Conservation (phyloP, 2,113 vertebrate genomes). For the Myrmecobius fasciatus region DNA sequence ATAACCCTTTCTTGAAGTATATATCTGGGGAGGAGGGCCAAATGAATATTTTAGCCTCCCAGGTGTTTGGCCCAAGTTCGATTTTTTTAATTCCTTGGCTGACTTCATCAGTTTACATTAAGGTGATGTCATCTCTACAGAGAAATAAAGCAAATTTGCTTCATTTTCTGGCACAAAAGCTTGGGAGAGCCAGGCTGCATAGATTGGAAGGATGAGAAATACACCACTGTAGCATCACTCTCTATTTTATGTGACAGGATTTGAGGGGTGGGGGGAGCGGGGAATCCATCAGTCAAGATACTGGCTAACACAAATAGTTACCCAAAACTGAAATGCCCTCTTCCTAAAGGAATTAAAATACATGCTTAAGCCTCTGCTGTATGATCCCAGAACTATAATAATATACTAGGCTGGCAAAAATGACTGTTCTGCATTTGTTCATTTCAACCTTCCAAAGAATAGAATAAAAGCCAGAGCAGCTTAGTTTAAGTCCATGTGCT, state of each 20-base stretch:
- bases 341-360: conserved; percentile 31
- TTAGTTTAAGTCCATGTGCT: conserved; percentile 5
- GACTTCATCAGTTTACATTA: background rate
- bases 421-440: conserved; percentile 41
- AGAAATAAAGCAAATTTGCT: background rate
- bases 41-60: background rate
- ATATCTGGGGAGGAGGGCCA: conserved; percentile 20
- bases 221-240: background rate
- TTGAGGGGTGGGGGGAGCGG: too few species aligned
- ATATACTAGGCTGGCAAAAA: conserved; percentile 34
- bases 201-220: conserved; percentile 42
- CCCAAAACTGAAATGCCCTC: conserved; percentile 45
- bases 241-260: background rate
- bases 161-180: background rate
- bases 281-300: conserved; percentile 36
- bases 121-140: background rate
- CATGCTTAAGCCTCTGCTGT: background rate
- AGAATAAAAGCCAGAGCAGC: background rate
- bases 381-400: conserved; percentile 12
- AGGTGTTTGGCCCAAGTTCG: background rate
- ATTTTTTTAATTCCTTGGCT: background rate
- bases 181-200: background rate
- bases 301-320: conserved; percentile 31
- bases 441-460: conserved; percentile 49
- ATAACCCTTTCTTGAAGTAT: background rate